Base-by-base conservation (phyloP, 2,113 vertebrate species). In the Prolemur simus region DNA sequence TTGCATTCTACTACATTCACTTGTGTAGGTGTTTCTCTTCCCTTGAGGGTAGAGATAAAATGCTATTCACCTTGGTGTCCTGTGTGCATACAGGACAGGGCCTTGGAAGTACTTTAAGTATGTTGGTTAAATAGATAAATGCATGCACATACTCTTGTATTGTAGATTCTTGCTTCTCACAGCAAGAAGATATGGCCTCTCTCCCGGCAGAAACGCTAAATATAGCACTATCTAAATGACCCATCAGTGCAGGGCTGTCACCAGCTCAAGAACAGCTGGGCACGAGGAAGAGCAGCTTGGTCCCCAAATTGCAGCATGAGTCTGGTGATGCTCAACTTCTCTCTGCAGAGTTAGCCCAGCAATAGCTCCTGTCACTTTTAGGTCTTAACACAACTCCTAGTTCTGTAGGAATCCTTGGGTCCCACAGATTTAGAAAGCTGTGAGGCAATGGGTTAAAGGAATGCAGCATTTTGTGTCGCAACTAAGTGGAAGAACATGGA, bases 211-310 rank as follows among this genome's bases (percentile, higher is more conserved):
- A 87, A 64, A 69, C 0, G 15, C 80, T 92, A 91, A 94, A 71
- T 60, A 96, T 6, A 83, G 95, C 49, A 37, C 45, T 27, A 88
- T 74, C 81, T 84, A 52, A 91, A 87, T n/a, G 83, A 80, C 90
- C 64, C 37, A 64, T 80, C 69, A 68, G 80, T 21, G 37, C 39
- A 66, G 63, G 52, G 88, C 93, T 37, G 5, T 49, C 76, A 54
- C 74, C 90, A 84, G 88, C 87, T 87, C 42, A 42, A 45, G 92
- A 54, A 95, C 63, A 64, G 69, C 92, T 85, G 85, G 80, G 76
- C 69, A 39, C 0, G 0, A 91, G 45, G 49, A 54, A 3, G 1
- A 71, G 45, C 27, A n/a, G 54, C 78, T 77, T 37, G 37, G 66
- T 58, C 91, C 49, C 45, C 27, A 1, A 60, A 69, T 34, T 56